Evolutionary conservation across 2,888 invertebrate genomes (phyloP).

Genomic region (Drosophila cyrtoloma): DNA sequence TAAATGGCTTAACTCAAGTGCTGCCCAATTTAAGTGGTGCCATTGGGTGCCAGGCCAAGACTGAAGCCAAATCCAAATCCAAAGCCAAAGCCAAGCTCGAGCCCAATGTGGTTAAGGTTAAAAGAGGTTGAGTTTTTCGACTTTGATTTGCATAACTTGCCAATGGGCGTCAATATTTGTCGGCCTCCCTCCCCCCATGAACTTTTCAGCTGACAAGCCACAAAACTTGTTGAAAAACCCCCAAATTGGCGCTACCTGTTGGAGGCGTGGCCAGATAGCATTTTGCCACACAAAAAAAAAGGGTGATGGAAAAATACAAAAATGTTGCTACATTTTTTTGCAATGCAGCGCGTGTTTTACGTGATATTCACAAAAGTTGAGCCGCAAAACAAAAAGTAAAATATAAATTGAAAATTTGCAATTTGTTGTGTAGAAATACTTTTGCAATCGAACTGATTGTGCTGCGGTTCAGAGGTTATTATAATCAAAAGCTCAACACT

Average conservation of each 20-base stretch:
- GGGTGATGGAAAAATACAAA: neutral
- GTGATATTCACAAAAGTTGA: slow-evolving; percentile 55
- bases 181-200: neutral
- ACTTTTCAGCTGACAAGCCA: slow-evolving; percentile 5
- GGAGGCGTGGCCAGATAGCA: slow-evolving; percentile 49
- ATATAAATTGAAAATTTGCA: slow-evolving; percentile 57
- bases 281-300: slow-evolving; percentile 22
- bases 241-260: slow-evolving; percentile 71
- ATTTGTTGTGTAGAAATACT: slow-evolving; percentile 43
- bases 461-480: slow-evolving; percentile 38
- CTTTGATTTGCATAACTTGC: slow-evolving; percentile 78
- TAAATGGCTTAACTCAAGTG: slow-evolving; percentile 64
- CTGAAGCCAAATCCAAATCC: slow-evolving; percentile 9
- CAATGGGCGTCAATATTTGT: slow-evolving; percentile 59
- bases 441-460: slow-evolving; percentile 45
- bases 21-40: slow-evolving; percentile 44
- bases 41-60: slow-evolving; percentile 50
- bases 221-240: slow-evolving; percentile 55
- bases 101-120: slow-evolving; percentile 37
- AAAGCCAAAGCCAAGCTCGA: slow-evolving; percentile 6
- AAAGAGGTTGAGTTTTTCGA: slow-evolving; percentile 32
- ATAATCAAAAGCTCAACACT: slow-evolving; percentile 26
- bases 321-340: slow-evolving; percentile 17
- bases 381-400: slow-evolving; percentile 21
- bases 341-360: slow-evolving; percentile 54